Percentiles rank a stretch among this genome's conserved stretches.
phyloP scores from a whole-genome alignment of 2,888 invertebrate species.

The Trachelus tabidus region DNA sequence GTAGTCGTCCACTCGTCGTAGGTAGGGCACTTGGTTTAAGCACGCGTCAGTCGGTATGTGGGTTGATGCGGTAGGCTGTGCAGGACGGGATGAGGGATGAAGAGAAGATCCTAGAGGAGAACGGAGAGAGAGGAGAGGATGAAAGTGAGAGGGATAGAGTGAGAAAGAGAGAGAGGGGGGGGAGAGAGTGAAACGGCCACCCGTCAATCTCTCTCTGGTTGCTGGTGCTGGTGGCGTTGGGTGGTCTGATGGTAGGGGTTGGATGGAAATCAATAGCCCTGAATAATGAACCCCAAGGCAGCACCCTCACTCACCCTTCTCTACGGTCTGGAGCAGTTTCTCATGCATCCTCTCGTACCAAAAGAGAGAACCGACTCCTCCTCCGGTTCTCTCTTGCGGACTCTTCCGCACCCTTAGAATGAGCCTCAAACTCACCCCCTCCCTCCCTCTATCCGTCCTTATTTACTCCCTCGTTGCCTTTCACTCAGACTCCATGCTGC shows the following conservation, averaged over 20 bases:
- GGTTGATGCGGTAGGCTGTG: slow-evolving; percentile 39
- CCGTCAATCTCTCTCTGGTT: slow-evolving; percentile 50
- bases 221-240: slow-evolving; percentile 46
- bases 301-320: slow-evolving; percentile 51
- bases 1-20: slow-evolving; percentile 25
- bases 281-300: slow-evolving; percentile 65
- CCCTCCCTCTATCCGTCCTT: too few species aligned
- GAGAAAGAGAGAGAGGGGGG: slow-evolving; percentile 23
- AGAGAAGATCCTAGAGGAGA: slow-evolving; percentile 17
- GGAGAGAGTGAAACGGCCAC: slow-evolving; percentile 21
- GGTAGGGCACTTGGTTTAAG: slow-evolving; percentile 45
- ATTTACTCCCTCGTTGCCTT: neutral
- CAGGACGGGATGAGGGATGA: neutral
- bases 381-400: slow-evolving; percentile 7
- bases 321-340: slow-evolving; percentile 58
- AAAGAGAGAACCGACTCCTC: slow-evolving; percentile 18
- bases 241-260: slow-evolving; percentile 56
- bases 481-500: neutral
- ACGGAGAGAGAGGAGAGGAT: slow-evolving; percentile 18
- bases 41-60: slow-evolving; percentile 48
- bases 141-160: slow-evolving; percentile 15
- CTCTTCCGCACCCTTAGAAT: neutral
- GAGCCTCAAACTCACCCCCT: neutral
- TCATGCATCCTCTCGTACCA: slow-evolving; percentile 54
- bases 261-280: slow-evolving; percentile 66